These are phyloP conservation scores for Petrocephalus sullivani DNA, from an alignment of 2,797 vertebrate genomes.

Conservation along the genomic window DNA sequence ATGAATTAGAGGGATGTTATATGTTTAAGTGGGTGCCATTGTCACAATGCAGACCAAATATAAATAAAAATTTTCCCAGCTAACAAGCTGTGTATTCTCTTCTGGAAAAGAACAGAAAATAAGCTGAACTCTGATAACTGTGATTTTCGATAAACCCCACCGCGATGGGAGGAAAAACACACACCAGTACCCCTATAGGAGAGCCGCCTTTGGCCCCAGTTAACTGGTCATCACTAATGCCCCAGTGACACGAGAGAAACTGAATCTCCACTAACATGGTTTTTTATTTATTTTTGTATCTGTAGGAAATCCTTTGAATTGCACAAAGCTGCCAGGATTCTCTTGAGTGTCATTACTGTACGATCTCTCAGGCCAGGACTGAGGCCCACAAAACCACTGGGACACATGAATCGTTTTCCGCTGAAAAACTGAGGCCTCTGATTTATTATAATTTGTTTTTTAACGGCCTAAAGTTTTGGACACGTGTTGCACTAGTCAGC, in stretches of 20 bases:
- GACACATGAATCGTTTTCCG: not conserved
- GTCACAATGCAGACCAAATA: not conserved
- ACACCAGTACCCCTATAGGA: not conserved
- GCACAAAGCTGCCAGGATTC: not conserved
- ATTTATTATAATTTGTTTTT: not conserved
- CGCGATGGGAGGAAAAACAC: not conserved
- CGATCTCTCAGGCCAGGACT: not conserved
- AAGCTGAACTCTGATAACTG: not conserved
- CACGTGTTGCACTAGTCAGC: not conserved
- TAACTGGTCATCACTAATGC: not conserved
- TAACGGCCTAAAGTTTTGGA: not conserved
- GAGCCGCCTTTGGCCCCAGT: not conserved
- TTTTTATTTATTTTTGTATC: not conserved
- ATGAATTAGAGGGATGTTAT: not conserved
- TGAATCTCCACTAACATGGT: not conserved
- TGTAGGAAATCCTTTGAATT: not conserved
- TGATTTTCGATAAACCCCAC: not conserved
- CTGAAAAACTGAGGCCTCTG: not conserved
- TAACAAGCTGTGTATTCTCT: not conserved
- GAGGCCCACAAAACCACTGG: not conserved
- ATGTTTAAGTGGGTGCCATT: not conserved
- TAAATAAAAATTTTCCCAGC: not conserved
- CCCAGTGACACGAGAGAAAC: not conserved
- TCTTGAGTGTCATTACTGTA: not conserved
- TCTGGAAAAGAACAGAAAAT: not conserved